Percentiles rank a stretch among this genome's conserved stretches.
These are phyloP conservation scores for Coenonympha glycerion DNA, from an alignment of 2,888 invertebrate species.

Conservation along the genomic window DNA sequence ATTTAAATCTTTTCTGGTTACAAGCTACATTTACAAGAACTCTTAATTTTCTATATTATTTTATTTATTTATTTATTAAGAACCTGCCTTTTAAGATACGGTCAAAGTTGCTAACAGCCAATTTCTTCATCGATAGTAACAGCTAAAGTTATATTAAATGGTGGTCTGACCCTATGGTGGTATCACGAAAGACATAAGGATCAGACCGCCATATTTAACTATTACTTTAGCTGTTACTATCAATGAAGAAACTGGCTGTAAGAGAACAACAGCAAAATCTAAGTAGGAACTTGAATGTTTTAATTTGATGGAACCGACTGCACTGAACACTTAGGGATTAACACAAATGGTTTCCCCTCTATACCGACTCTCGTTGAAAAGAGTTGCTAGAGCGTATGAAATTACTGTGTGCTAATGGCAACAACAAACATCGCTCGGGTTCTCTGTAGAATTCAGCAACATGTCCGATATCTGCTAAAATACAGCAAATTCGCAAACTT, in stretches of 20 bases:
- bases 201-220: too few species aligned
- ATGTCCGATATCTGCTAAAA: background rate
- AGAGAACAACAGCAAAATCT: slow-evolving; percentile 6
- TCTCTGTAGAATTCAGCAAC: background rate
- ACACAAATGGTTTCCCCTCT: slow-evolving; percentile 32
- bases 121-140: too few species aligned
- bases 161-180: too few species aligned
- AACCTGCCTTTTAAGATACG: background rate
- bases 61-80: too few species aligned
- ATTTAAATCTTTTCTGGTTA: too few species aligned
- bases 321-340: slow-evolving; percentile 37
- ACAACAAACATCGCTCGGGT: background rate
- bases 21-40: too few species aligned
- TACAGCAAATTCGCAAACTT: background rate
- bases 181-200: too few species aligned
- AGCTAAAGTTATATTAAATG: too few species aligned
- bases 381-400: slow-evolving; percentile 24
- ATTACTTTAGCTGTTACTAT: too few species aligned
- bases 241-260: too few species aligned
- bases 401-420: slow-evolving; percentile 23
- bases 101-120: background rate
- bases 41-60: too few species aligned
- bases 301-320: slow-evolving; percentile 34
- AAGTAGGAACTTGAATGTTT: slow-evolving; percentile 30
- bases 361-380: slow-evolving; percentile 31